Base-by-base conservation (phyloP, 1,140 invertebrate genomes). In the Rhizoglyphus robini region DNA sequence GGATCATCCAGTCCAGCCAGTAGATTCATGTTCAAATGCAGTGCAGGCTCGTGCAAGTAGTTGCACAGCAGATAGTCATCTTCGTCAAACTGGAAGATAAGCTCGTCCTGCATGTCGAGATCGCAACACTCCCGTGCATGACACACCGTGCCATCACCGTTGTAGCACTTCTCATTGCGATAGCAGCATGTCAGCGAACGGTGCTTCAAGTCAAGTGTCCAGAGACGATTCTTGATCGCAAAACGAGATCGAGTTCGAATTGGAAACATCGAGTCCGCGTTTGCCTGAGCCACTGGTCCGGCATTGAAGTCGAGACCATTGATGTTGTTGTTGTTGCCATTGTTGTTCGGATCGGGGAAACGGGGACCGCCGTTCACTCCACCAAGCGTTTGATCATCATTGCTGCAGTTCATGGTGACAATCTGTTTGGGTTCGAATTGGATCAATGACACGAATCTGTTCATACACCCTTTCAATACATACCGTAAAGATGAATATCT, bases 401-500 rank as follows among this genome's bases (percentile, higher is more conserved):
- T 15, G 30, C 30, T 5, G 38, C 20, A 66, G 8, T 32, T 66
- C 8, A 20, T 54, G 31, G 46, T 64, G 18, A 8, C 20, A 68
- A 36, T 57, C 23, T 57, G 23, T 23, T 41, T 8, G 30, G 8
- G 23, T 60, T 60, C 15, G 41, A 15, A 23, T 46, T 46, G 15
- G 41, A 46, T 15, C 5, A 48, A 60, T 47, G 30, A 13, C 5
- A 4, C 18, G 25, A 29, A 41, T 60, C 32, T 64, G n/a, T 1
- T 11, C 25, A 3, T 2, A 27, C 23, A 27, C 2, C 32, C 1
- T 25, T 29, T 23, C 41, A 61, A 80, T 82, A 77, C 77, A 88
- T n/a, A n/a, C 88, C 58, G 88, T 90, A 57, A 93, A 81, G 65
- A 94, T 84, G 77, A 90, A 88, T 69, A 93, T 91, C 80, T 93